A percentile compares a stretch with the other conserved stretches of the same genome.
phyloP scores from a whole-genome alignment of 2,888 invertebrate genomes.

The Hartigia nigra region DNA sequence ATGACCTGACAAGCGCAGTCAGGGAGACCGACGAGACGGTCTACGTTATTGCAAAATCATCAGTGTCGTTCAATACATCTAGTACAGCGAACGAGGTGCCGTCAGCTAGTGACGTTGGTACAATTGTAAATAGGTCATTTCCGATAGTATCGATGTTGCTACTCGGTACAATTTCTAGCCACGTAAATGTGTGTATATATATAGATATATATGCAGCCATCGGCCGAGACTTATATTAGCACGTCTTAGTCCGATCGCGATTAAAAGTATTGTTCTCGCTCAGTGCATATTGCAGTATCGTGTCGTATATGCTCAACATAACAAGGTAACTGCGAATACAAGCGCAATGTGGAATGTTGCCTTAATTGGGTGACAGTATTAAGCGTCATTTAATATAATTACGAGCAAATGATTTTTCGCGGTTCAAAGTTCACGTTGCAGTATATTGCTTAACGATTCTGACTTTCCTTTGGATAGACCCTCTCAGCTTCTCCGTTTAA shows the following conservation, averaged over 20 bases:
- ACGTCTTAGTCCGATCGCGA: background rate
- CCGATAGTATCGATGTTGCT: constrained; percentile 27
- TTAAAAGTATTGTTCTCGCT: background rate
- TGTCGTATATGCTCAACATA: background rate
- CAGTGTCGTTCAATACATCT: constrained; percentile 18
- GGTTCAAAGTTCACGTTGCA: background rate
- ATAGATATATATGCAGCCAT: background rate
- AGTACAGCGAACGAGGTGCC: constrained; percentile 5
- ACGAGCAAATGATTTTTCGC: background rate
- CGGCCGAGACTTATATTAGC: background rate
- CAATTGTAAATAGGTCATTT: constrained; percentile 28
- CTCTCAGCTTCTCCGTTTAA: background rate
- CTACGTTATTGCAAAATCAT: constrained; percentile 40
- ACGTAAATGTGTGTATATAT: background rate
- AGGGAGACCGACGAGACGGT: background rate
- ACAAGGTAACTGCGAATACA: background rate
- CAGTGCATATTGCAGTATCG: background rate
- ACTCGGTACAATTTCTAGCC: background rate
- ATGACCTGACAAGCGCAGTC: background rate
- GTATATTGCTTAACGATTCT: background rate
- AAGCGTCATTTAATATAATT: background rate
- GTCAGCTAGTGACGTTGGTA: constrained; percentile 32
- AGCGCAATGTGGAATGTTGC: background rate
- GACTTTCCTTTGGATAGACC: background rate
- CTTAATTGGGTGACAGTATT: background rate